Evolutionary conservation across 1,140 invertebrate species (phyloP).

Genomic region (Nephila pilipes): DNA sequence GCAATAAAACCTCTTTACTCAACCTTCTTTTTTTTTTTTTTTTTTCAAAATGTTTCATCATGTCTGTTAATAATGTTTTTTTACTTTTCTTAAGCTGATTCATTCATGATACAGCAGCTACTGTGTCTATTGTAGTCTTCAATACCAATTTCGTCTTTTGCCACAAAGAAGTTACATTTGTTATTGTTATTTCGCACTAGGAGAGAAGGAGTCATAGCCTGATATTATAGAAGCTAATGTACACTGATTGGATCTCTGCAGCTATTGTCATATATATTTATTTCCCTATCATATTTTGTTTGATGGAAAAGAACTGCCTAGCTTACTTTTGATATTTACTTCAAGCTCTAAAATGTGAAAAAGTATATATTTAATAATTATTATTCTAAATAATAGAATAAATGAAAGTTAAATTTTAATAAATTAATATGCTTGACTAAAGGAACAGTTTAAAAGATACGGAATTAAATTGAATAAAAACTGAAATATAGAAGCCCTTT

Average conservation of each 20-base stretch:
- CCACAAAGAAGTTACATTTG: not conserved
- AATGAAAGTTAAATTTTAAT: too few species aligned
- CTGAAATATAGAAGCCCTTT: too few species aligned
- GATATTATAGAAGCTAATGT: not conserved
- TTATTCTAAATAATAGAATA: too few species aligned
- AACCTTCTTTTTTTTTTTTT: too few species aligned
- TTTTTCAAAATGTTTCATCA: not conserved
- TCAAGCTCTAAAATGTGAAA: not conserved
- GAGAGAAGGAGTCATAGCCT: not conserved
- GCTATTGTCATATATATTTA: not conserved
- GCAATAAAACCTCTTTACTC: too few species aligned
- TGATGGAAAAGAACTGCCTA: not conserved
- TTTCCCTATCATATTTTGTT: not conserved
- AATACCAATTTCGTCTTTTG: not conserved
- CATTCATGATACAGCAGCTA: slow-evolving; percentile 3
- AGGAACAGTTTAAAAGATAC: too few species aligned
- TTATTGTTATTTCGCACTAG: not conserved
- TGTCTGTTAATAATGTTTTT: not conserved
- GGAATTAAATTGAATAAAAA: too few species aligned
- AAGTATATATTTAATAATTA: too few species aligned
- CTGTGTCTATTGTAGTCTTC: not conserved
- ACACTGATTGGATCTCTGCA: slow-evolving; percentile 7
- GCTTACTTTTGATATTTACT: not conserved
- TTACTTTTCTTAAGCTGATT: not conserved
- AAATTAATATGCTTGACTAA: too few species aligned